phyloP scores from a whole-genome alignment of 2,797 vertebrate genomes.

The Clamator glandarius region DNA sequence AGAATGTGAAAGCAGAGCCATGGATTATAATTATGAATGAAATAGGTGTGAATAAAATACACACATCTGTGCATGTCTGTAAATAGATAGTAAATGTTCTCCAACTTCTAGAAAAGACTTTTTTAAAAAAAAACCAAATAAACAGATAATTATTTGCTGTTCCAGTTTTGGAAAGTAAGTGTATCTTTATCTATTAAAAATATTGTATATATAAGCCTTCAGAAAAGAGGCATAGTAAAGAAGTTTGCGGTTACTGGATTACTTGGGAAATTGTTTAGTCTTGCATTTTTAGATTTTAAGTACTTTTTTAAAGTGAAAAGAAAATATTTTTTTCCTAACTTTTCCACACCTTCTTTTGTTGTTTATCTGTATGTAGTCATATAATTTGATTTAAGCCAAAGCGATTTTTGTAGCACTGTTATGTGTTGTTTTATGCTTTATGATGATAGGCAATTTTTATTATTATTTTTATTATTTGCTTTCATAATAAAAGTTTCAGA shows the following conservation, averaged over 20 bases:
- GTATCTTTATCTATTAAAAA: neutral
- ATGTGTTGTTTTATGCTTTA: neutral
- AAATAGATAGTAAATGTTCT: neutral
- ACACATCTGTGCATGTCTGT: neutral
- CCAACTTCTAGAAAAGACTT: neutral
- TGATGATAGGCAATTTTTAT: neutral
- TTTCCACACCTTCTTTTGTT: neutral
- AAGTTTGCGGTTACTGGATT: neutral
- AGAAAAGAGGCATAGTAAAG: neutral
- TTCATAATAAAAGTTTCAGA: neutral
- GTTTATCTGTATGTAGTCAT: neutral
- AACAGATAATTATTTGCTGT: neutral
- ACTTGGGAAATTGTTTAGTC: neutral
- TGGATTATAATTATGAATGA: neutral
- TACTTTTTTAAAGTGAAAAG: neutral
- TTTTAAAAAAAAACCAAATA: too few relatives aligned
- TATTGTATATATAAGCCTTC: neutral
- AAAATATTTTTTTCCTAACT: neutral
- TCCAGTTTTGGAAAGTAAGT: neutral
- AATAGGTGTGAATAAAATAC: neutral
- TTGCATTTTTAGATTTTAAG: neutral
- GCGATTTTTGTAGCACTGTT: neutral
- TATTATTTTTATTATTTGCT: slow-evolving; percentile 41
- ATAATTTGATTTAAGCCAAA: neutral
- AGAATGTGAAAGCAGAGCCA: neutral